Base-by-base conservation (phyloP, 2,113 vertebrate genomes). In the Pithys albifrons region DNA sequence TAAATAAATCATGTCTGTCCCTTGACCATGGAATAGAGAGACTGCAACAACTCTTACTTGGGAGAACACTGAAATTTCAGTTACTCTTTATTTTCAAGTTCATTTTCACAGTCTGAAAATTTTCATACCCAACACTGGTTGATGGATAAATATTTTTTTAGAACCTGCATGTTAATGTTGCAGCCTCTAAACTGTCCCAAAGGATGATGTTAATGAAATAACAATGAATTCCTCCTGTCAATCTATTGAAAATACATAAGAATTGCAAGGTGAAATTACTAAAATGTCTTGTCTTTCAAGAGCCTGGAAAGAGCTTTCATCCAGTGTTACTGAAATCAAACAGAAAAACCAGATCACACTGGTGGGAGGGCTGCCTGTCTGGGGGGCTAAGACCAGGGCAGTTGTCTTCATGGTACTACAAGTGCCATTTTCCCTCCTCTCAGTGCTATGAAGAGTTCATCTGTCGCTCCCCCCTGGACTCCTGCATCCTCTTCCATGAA, bases 381-480 rank as follows among this genome's bases (percentile, higher is more conserved):
- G 23, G 17, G 17, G 29, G 27, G 28, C 28, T 39, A 13, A 71
- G 45, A 48, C 22, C 28, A 43, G 52, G 62, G 16, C 37, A 37
- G 13, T 37, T 75, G 35, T 58, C 39, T 52, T 31, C 3, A 0
- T 39, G 43, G 18, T 59, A 5, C 48, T 61, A 6, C 31, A 55
- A n/a, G 46, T 70, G 37, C 20, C 3, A 0, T 39, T 79, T 51
- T 39, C 37, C 61, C 71, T 92, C 48, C 1, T 6, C 62, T 73
- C 97, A 98, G 95, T 98, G 95, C 90, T 99, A 98, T 29, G 98
- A 99, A 96, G 96, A 98, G 51, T 99, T 99, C 89, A 94, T 99
- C 75, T 95, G 43, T 45, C 27, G 33, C 8, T 99, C 98, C 13
- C 81, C 98, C 2, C 51, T 99, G 73, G 98, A 97, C 33, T 93